Evolutionary conservation across 2,113 vertebrate genomes (phyloP).

Genomic region (Bubo blakistoni): DNA sequence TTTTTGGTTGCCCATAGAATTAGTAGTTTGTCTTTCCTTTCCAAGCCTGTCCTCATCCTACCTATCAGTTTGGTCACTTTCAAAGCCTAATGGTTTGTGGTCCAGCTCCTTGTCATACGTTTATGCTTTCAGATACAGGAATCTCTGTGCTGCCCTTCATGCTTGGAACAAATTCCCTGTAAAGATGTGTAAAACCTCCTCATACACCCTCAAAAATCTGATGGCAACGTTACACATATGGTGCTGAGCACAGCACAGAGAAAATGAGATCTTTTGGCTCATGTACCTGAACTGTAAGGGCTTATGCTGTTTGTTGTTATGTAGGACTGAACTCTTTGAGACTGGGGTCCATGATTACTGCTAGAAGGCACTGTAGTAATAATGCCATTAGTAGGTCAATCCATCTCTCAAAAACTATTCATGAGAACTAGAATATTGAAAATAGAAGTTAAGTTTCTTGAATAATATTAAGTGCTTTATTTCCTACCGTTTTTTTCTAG

Average conservation of each 20-base stretch:
- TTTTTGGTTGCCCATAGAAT: background rate
- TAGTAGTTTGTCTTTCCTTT: background rate
- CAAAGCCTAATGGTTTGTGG: background rate
- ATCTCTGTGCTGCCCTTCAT: background rate
- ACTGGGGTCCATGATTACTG: background rate
- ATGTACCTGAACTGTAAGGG: background rate
- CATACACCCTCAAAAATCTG: background rate
- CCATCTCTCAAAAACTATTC: background rate
- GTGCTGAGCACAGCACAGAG: background rate
- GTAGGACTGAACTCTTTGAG: background rate
- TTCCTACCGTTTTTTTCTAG: background rate
- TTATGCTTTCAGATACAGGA: background rate
- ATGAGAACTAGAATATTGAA: background rate
- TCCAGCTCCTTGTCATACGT: background rate
- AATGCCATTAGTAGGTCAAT: background rate
- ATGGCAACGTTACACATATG: background rate
- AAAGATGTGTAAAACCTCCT: background rate
- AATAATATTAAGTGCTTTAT: background rate
- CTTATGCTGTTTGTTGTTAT: background rate
- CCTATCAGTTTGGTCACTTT: background rate
- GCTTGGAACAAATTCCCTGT: background rate
- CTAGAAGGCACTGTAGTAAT: background rate
- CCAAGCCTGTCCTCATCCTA: background rate
- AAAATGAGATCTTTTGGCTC: background rate
- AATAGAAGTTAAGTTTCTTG: background rate